Base-by-base conservation (phyloP, 1,140 invertebrate species). In the Magallana gigas region DNA sequence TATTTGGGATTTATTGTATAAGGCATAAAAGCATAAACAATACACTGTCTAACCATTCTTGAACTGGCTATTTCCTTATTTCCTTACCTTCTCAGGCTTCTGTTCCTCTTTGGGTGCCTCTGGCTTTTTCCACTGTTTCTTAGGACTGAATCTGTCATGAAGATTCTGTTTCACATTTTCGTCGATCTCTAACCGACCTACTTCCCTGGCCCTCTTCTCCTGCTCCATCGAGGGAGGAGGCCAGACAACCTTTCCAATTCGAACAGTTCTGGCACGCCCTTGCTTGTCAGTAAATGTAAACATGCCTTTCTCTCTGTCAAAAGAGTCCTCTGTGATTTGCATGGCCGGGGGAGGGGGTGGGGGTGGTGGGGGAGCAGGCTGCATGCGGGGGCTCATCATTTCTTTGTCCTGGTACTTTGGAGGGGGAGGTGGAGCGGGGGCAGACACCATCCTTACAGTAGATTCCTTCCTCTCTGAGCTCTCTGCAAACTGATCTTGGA, bases 241-340 rank as follows among this genome's bases (percentile, higher is more conserved):
- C 98, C 98, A 99, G 84, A 98, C 95, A 97, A 98, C 98, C 95
- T 99, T 99, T 11, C 98, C 98, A 83, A 99, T 99, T 76, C 98
- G 95, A 8, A 99, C 98, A 0, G 98, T 99, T 93, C 98, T 98
- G 0, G 98, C 98, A 76, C 98, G 95, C 1, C 98, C 98, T 90
- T 98, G 87, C 58, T 89, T 91, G 84, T 94, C 93, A 48, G 89
- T 89, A 71, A 94, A 92, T 83, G 92, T 92, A 71, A 92, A 93
- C 9, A 91, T 92, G 18, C 92, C 93, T 85, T 90, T 91, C n/a
- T 93, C 91, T 11, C 89, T 88, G 84, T 94, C 92, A 91, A 98
- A 97, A 94, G 1, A 96, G 96, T 93, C 97, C 97, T 1, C 96
- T 97, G 0, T 97, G 96, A 93, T 97, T 3, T 97, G 97, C 96